Evolutionary conservation across 2,797 vertebrate species (phyloP), one percentile per base, ranked within the genome.

Genomic region (Labroides dimidiatus): DNA sequence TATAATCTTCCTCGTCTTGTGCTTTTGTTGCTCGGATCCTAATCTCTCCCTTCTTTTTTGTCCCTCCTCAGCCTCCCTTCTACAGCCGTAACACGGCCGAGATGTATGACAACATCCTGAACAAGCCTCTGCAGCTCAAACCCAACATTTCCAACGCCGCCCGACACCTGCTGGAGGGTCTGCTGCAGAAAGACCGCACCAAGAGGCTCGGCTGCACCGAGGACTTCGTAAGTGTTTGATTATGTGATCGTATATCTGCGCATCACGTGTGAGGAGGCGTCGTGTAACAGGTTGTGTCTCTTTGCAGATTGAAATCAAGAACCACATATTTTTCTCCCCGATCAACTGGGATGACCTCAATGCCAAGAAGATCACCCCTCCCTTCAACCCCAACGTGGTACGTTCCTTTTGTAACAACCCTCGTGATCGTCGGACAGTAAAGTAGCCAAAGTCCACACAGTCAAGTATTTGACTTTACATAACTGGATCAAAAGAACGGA

Each of bases 301-400:
- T 64, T 42, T 62, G 80, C 95, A 99, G 98, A 93, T 93, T 91
- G 98, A 99, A 94, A 98, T 99, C 86, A 99, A 97, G 95, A 96
- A 92, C 92, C 98, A 99, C 83, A 85, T 98, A 75, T 99, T 99
- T 93, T 99, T 99, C 93, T 97, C 98, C 16, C 94, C 97, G 57
- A 99, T 99, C 91, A 99, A 98, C 95, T 99, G 98, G 98, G 97
- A 98, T 72, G 98, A 99, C 84, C 96, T 99, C 81, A 98, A 97
- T 79, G 96, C 96, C 89, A 99, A 99, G 95, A 99, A 97, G 93
- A 97, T 99, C 90, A 99, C 95, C 16, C 98, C 98, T 39, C 98
- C 98, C 73, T 99, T 99, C 91, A 99, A 99, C 93, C 98, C 98
- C 75, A 99, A 99, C 59, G 98, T 99, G 96, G 98, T 99, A 94